A percentile compares a stretch with the other conserved stretches of the same genome.
These are phyloP conservation scores for Camelus dromedarius DNA, from an alignment of 2,113 vertebrate species.

Conservation along the genomic window DNA sequence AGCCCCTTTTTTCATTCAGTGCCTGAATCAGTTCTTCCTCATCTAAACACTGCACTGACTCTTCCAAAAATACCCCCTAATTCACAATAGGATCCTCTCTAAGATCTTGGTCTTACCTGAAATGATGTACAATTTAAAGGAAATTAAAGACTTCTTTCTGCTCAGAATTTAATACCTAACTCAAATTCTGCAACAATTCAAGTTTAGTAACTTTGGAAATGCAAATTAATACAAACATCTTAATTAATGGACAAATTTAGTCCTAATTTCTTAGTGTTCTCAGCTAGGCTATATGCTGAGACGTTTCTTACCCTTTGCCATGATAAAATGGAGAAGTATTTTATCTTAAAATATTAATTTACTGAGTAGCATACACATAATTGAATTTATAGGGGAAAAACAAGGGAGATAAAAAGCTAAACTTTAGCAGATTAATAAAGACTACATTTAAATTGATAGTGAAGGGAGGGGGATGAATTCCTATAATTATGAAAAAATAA, in stretches of 20 bases:
- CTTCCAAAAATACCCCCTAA: background rate
- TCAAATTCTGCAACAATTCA: background rate
- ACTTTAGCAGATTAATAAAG: background rate
- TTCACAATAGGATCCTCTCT: background rate
- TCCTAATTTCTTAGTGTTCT: background rate
- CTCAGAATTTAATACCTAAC: background rate
- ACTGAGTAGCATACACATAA: background rate
- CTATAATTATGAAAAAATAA: background rate
- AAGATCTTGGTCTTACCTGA: background rate
- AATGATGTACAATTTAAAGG: background rate
- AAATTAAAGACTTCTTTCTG: background rate
- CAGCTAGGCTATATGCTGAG: background rate
- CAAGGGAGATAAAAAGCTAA: background rate
- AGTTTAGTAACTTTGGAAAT: background rate
- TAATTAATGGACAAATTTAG: background rate
- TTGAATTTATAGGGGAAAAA: background rate
- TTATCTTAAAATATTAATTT: background rate
- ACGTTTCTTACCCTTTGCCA: background rate
- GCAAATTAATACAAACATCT: background rate
- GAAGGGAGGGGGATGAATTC: accelerated
- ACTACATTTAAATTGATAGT: background rate
- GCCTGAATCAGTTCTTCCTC: background rate
- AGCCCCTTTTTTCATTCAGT: background rate
- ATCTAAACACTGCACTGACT: background rate
- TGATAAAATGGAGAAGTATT: background rate